Percentiles rank a stretch among this genome's conserved stretches.
Conservation (phyloP, 2,888 invertebrate species). For the Polydrusus tereticollis region DNA sequence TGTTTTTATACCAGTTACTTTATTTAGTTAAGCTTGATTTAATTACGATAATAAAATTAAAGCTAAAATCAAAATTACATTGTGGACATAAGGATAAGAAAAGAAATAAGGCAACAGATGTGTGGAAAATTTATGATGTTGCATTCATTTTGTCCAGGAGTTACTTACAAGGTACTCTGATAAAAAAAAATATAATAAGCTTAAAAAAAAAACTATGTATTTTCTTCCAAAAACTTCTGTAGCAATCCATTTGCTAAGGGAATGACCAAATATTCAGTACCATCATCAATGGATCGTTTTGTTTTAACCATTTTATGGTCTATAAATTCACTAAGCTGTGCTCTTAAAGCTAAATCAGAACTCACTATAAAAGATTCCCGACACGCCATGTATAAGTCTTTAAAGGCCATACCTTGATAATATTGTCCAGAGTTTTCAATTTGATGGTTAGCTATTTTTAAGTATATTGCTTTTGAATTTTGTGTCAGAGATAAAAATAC, state of each 20-base stretch:
- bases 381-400: constrained; percentile 86
- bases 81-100: too few species aligned
- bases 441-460: constrained; percentile 85
- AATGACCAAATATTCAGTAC: constrained; percentile 84
- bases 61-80: too few species aligned
- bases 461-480: constrained; percentile 89
- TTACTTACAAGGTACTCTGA: too few species aligned
- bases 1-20: too few species aligned
- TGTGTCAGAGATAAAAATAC: constrained; percentile 91
- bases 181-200: neutral
- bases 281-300: constrained; percentile 86
- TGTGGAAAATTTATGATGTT: too few species aligned
- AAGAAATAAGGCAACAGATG: too few species aligned
- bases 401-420: constrained; percentile 90
- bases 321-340: constrained; percentile 93
- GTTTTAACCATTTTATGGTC: constrained; percentile 93
- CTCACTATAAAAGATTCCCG: constrained; percentile 93
- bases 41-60: too few species aligned
- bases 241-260: constrained; percentile 81
- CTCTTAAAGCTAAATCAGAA: constrained; percentile 90
- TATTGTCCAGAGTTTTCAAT: constrained; percentile 79
- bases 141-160: too few species aligned
- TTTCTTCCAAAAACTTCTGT: constrained; percentile 81
- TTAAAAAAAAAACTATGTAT: constrained; percentile 14
- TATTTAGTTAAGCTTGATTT: too few species aligned